phyloP scores from a whole-genome alignment of 2,113 vertebrate genomes.

The Antechinus flavipes region DNA sequence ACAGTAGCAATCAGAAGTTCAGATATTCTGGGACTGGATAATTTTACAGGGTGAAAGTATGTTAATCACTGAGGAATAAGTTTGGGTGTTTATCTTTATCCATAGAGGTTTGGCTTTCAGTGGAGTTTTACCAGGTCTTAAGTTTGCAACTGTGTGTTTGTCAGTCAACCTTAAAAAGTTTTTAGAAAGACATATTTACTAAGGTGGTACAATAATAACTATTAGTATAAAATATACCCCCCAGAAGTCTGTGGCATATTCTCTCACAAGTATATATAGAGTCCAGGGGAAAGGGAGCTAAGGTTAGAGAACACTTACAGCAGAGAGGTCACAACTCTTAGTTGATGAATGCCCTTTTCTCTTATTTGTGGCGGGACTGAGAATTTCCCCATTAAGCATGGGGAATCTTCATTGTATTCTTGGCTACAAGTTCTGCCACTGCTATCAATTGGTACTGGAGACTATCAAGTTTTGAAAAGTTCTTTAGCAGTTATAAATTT shows the following conservation, averaged over 20 bases:
- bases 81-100: neutral
- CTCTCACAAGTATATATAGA: neutral
- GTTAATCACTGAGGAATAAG: neutral
- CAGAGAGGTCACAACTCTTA: neutral
- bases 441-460: neutral
- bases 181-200: neutral
- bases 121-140: neutral
- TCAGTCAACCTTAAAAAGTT: neutral
- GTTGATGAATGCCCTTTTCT: neutral
- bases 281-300: neutral
- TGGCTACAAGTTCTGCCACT: neutral
- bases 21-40: neutral
- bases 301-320: neutral
- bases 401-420: neutral
- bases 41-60: neutral
- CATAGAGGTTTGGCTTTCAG: neutral
- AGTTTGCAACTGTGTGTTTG: neutral
- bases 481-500: neutral
- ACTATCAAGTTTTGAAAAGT: neutral
- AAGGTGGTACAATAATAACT: neutral
- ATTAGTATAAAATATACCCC: neutral
- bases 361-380: neutral
- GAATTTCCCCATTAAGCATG: neutral
- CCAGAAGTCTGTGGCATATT: neutral
- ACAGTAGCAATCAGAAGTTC: neutral